Base-by-base conservation (phyloP, 2,888 invertebrate species). In the Dendrolimus houi region DNA sequence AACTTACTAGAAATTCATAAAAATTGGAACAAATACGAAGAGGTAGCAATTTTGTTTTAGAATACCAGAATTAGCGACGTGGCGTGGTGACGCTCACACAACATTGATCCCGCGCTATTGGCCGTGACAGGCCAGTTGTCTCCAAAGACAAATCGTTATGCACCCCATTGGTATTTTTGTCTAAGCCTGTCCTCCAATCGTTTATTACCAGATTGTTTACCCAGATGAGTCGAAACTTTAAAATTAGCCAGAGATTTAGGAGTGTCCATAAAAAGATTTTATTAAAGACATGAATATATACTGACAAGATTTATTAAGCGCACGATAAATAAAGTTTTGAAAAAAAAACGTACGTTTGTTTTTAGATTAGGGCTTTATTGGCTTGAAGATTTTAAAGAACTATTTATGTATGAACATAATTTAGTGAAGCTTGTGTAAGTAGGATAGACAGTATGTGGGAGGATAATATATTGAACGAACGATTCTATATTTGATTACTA, bases 41-140 rank as follows among this genome's bases (percentile, higher is more conserved):
- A 55, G 52, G 57, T 58, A 29, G 29, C 29, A 29, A 55, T 75
- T 73, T 76, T 77, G 72, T 76, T 77, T 73, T 72, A 73, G 69
- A 68, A 75, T 74, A 83, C 83, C 81, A 81, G 83, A 83, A 84
- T 82, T 81, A 86, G 80, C 79, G 69, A 74, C 74, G 81, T 80
- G 82, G 78, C 81, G 78, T 77, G 75, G 85, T 82, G 82, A 85
- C 85, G 83, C 82, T 84, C 80, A 87, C 81, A 87, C 81, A 75
- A 83, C 88, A 84, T 86, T 86, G 87, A 85, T 77, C 75, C 29
- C 73, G 71, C 74, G 83, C 83, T 87, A 88, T 89, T 87, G 85
- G 77, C 81, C 83, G 80, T 85, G 87, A 86, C 89, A 84, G 77
- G 72, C 75, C 68, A 75, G 66, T 64, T 68, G 71, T 71, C 72